A percentile compares a stretch with the other conserved stretches of the same genome.
phyloP scores from a whole-genome alignment of 2,113 vertebrate species.

The Strix aluco region DNA sequence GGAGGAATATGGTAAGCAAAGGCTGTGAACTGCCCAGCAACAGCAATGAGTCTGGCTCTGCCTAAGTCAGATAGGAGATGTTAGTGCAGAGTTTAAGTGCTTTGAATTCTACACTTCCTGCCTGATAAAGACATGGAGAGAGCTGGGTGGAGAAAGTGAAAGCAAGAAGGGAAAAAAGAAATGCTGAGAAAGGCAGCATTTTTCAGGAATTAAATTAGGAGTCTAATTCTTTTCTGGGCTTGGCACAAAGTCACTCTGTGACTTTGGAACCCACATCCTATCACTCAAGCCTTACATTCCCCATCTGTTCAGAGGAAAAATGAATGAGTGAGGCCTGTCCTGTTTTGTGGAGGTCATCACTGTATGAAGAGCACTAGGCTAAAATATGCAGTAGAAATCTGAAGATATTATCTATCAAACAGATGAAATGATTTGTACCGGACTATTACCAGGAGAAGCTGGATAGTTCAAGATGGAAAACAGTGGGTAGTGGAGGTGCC shows the following conservation, averaged over 20 bases:
- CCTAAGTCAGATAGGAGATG: neutral
- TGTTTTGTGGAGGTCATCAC: neutral
- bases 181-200: neutral
- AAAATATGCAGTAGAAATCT: neutral
- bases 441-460: neutral
- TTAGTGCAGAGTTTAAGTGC: neutral
- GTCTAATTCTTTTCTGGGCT: neutral
- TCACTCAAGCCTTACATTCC: neutral
- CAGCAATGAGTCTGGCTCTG: neutral
- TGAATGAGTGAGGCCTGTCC: neutral
- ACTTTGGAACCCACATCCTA: neutral
- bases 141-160: neutral
- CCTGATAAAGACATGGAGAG: neutral
- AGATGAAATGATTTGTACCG: neutral
- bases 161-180: neutral
- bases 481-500: neutral
- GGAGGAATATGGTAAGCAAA: constrained; percentile 69
- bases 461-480: neutral
- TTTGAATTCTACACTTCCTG: neutral
- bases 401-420: neutral
- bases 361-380: neutral
- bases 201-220: neutral
- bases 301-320: neutral
- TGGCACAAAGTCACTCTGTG: neutral
- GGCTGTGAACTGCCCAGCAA: neutral